Evolutionary conservation across 1,140 invertebrate species (phyloP).

Genomic region (Aphis craccivora): DNA sequence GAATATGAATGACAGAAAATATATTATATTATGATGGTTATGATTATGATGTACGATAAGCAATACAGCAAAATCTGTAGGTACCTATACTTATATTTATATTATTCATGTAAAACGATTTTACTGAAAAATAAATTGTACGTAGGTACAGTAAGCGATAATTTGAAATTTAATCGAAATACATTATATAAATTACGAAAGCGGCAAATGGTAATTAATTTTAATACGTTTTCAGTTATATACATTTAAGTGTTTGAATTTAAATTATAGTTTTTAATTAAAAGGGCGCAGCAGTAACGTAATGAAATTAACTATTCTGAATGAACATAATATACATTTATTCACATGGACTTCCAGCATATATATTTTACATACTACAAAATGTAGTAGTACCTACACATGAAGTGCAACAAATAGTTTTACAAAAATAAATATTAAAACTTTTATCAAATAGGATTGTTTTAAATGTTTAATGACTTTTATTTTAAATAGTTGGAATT

Average conservation of each 20-base stretch:
- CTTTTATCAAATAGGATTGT: neutral
- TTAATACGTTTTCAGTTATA: neutral
- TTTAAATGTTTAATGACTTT: neutral
- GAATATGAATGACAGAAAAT: neutral
- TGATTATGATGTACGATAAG: neutral
- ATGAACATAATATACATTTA: neutral
- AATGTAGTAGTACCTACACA: neutral
- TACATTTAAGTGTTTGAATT: conserved; percentile 13
- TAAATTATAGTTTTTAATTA: conserved; percentile 14
- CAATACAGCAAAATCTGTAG: neutral
- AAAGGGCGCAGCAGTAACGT: neutral
- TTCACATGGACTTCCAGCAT: neutral
- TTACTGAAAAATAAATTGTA: neutral
- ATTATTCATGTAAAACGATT: neutral
- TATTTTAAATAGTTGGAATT: neutral
- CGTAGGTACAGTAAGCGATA: neutral
- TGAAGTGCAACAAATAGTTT: neutral
- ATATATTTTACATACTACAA: neutral
- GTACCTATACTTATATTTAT: neutral
- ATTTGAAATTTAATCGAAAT: neutral
- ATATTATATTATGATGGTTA: neutral
- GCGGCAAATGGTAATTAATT: neutral
- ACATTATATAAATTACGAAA: neutral
- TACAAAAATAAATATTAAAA: neutral
- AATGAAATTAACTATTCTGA: neutral